These are phyloP conservation scores for Drosophila chauvacae DNA, from an alignment of 1,140 invertebrate species.

Conservation along the genomic window DNA sequence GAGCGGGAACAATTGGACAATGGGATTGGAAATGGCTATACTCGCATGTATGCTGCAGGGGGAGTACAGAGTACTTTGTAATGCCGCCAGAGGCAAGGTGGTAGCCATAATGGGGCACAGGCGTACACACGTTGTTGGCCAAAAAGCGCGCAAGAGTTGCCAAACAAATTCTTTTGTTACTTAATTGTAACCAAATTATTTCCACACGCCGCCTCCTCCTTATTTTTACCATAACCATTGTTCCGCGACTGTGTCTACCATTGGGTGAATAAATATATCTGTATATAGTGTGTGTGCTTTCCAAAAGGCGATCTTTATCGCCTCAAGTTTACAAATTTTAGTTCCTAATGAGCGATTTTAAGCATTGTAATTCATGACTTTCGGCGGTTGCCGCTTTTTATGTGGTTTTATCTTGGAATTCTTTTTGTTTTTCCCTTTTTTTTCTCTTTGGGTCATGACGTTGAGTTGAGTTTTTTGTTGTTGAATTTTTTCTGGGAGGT, in stretches of 20 bases:
- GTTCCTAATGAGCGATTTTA: conserved; percentile 81
- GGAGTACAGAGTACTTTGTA: conserved; percentile 59
- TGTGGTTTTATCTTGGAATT: conserved; percentile 62
- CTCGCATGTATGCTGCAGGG: not conserved
- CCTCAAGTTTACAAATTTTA: conserved; percentile 77
- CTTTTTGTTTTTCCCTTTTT: conserved; percentile 5
- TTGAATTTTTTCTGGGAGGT: conserved; percentile 48
- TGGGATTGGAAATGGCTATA: conserved; percentile 36
- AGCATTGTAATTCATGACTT: conserved; percentile 71
- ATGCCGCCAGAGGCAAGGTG: conserved; percentile 50
- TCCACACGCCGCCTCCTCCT: conserved; percentile 73
- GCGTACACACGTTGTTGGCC: conserved; percentile 57
- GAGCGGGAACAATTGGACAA: conserved; percentile 62
- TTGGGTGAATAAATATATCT: not conserved
- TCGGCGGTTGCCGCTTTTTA: conserved; percentile 64
- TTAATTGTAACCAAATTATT: conserved; percentile 84
- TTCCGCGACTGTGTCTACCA: conserved; percentile 36
- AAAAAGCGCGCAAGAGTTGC: conserved; percentile 75
- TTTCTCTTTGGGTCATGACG: conserved; percentile 34
- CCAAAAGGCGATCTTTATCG: conserved; percentile 67
- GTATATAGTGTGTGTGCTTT: not conserved
- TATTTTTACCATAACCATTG: conserved; percentile 50
- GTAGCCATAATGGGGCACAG: conserved; percentile 21
- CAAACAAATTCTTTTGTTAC: conserved; percentile 84
- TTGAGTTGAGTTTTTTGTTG: conserved; percentile 30